Conservation (phyloP, 2,888 invertebrate species). For the Andrena chrysosceles region DNA sequence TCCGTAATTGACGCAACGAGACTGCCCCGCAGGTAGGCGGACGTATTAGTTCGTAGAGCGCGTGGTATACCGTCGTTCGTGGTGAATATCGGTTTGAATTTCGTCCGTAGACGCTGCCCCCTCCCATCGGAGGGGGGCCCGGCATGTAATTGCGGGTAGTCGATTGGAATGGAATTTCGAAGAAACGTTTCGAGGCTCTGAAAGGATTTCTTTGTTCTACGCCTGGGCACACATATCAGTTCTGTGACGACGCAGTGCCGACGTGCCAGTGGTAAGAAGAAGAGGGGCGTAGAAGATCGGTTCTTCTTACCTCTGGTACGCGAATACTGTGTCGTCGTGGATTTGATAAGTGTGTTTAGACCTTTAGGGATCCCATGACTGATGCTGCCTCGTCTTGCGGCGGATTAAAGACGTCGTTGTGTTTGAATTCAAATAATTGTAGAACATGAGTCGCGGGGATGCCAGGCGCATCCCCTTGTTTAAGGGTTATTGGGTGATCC, state of each 20-base stretch:
- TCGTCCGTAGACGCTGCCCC: constrained; percentile 8
- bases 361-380: background rate
- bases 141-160: constrained; percentile 48
- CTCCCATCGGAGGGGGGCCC: background rate
- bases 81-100: constrained; percentile 39
- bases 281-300: too few species aligned
- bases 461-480: too few species aligned
- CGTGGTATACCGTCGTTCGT: background rate
- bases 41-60: constrained; percentile 54
- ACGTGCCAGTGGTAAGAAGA: too few species aligned
- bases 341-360: too few species aligned
- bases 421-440: background rate
- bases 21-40: constrained; percentile 46
- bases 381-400: constrained; percentile 7
- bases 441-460: too few species aligned
- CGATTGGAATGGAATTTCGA: constrained; percentile 54
- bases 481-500: background rate
- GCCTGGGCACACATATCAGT: too few species aligned
- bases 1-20: constrained; percentile 69
- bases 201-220: constrained; percentile 35
- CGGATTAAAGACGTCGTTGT: background rate
- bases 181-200: constrained; percentile 15
- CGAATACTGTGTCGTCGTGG: too few species aligned
- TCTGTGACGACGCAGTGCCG: too few species aligned
- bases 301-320: too few species aligned